Evolutionary conservation across 2,797 vertebrate species (phyloP), one percentile per base, ranked within the genome.

Genomic region (Gastrophryne carolinensis): DNA sequence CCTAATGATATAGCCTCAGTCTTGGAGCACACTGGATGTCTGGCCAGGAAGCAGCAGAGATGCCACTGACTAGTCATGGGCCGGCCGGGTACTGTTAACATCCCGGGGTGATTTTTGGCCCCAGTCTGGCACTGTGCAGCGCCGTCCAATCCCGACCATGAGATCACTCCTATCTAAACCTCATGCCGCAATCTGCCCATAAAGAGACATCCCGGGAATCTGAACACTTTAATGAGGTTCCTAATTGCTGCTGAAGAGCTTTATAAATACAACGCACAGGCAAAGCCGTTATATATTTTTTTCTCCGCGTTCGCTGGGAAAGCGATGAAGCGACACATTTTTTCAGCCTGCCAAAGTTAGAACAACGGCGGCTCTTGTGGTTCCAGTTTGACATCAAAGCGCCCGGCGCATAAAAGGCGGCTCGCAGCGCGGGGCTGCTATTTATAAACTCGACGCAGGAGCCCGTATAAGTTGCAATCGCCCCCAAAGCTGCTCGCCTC

Each of bases 321-420:
- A 73, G 50, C 60, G n/a, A 56, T 34, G 24, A 61, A 69, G 52
- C 13, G 32, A 50, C 15, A 52, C 54, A 56, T 44, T 13, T 7
- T 34, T 24, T n/a, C 8, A 6, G 5, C 27, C 35, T 75, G 72
- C 63, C 63, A 60, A 50, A 39, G 39, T 29, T 75, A 57, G 50
- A 72, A 41, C 41, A 75, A 75, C 63, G 60, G 54, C 30, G 30
- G 30, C 30, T 57, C 30, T 52, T 67, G 63, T 75, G 72, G 63
- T 67, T 75, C 60, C 60, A 47, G 17, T 50, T 44, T 37, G 41
- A 75, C 21, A 74, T 74, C 72, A 74, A 75, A 75, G 72, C 72
- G 19, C 12, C 21, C 3, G 13, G 37, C 62, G 60, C 30, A 75
- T 67, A 67, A 75, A n/a, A 67, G 63, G 50, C 63, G 3, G 53